Evolutionary conservation across 2,797 vertebrate genomes (phyloP), one percentile per base, ranked within the genome.

Genomic region (Myoxocephalus aenaeus): DNA sequence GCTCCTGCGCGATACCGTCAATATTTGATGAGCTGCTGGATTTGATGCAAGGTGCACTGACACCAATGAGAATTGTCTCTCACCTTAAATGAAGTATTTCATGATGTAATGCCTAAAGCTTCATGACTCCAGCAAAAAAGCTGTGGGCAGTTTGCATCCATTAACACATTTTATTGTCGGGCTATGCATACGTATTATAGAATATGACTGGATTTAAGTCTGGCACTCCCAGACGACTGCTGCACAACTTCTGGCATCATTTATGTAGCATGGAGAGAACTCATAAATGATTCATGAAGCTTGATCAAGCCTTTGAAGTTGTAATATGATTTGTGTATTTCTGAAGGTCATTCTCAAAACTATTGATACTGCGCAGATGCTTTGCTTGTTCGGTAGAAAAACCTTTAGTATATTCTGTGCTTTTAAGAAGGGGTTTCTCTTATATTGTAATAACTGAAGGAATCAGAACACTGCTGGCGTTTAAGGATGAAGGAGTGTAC

Each of bases 111-210:
- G 78, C 81, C 77, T 65, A 40, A 75, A 86, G 79, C 78, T 79
- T 79, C 83, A 75, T 62, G 73, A 70, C 84, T 81, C 74, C 32
- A 44, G 76, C 58, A 42, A 77, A 65, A 83, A 78, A 79, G 72
- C 84, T 87, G 77, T 36, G 51, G 84, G 89, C 84, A 80, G 62
- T 90, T 85, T 88, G 83, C 84, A 83, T 81, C 73, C 72, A 89
- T 89, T 90, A 87, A 40, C 85, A 89, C 78, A 79, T 85, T 87
- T 83, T 80, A 79, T 73, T 75, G 66, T 57, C 25, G 73, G 36
- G 14, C 64, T 50, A 29, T 75, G 77, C 54, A 56, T 65, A 81
- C 78, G 80, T 58, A 59, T 74, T 59, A 65, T 70, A 12, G 65
- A 70, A 61, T 73, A 70, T 57, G 73, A 71, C 70, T 79, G 56